A percentile compares a stretch with the other conserved stretches of the same genome.
Evolutionary conservation across 2,113 vertebrate species (phyloP).

Genomic region (Nothocercus nigrocapillus): DNA sequence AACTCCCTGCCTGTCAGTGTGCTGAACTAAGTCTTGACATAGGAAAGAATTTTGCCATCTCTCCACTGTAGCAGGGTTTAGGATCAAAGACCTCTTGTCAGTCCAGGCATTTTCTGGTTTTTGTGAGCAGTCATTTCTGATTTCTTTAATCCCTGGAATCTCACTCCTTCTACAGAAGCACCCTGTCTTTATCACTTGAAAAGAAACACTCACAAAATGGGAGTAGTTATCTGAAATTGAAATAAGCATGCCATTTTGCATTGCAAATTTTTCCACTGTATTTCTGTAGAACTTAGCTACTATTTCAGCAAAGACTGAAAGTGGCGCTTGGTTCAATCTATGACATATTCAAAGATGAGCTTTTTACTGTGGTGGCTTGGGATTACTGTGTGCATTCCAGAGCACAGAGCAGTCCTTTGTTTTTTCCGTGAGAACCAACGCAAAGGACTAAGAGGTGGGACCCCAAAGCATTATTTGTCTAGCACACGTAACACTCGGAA

Average conservation of each 20-base stretch:
- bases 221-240: accelerated
- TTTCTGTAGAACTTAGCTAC: not conserved
- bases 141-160: not conserved
- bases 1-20: not conserved
- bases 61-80: accelerated
- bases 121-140: accelerated
- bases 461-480: not conserved
- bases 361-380: accelerated
- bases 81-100: too few species aligned
- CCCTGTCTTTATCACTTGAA: not conserved
- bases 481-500: not conserved
- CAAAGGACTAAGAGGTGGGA: not conserved
- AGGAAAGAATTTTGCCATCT: not conserved
- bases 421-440: accelerated
- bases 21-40: not conserved
- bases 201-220: not conserved
- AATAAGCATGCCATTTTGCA: accelerated
- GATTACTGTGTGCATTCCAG: not conserved
- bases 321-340: not conserved
- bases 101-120: not conserved
- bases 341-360: not conserved
- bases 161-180: not conserved
- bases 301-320: not conserved
- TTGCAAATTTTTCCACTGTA: not conserved
- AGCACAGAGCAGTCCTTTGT: not conserved